Base-by-base conservation (phyloP, 2,113 vertebrate genomes). In the Lathamus discolor region DNA sequence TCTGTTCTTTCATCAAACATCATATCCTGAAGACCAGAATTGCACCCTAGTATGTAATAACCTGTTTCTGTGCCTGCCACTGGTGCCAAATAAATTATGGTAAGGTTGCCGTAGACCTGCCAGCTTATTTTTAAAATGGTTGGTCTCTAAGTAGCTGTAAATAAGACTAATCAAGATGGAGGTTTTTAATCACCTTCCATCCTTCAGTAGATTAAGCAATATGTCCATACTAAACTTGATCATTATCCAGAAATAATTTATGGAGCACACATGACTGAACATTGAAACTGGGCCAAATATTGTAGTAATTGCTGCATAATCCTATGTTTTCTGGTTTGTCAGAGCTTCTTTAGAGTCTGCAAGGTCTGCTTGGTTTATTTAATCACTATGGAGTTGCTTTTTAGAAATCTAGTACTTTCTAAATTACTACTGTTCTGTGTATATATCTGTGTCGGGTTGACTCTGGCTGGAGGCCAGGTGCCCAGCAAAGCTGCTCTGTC, bases 91-190 rank as follows among this genome's bases (percentile, higher is more conserved):
- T 90, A 31, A 87, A 67, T 94, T 84, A 86, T 48, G n/a, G 46
- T 69, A 76, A 83, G 72, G 76, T 64, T 86, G 24, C 33, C 10
- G 13, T 17, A 72, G 52, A 70, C 9, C 17, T 88, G 23, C 35
- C 33, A 52, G 69, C 86, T 91, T 93, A 72, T 93, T 96, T 95
- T 93, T 64, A 15, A 90, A 88, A 76, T 37, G 2, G 86, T 72
- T 94, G 37, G 55, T 92, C 80, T 95, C 85, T 85, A 49, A 75
- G 69, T 84, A 93, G 88, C 75, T 81, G 64, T 94, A 96, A 95
- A 95, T 86, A 95, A 95, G 52, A 76, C 52, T 92, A 94, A 94
- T 93, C 76, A 92, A 93, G 83, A 86, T 84, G 62, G 44, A 73
- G 29, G 73, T 74, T 70, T 87, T 43, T 49, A 86, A 84, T 70